Evolutionary conservation across 2,797 vertebrate species (phyloP).

Genomic region (Sarcophilus harrisii): DNA sequence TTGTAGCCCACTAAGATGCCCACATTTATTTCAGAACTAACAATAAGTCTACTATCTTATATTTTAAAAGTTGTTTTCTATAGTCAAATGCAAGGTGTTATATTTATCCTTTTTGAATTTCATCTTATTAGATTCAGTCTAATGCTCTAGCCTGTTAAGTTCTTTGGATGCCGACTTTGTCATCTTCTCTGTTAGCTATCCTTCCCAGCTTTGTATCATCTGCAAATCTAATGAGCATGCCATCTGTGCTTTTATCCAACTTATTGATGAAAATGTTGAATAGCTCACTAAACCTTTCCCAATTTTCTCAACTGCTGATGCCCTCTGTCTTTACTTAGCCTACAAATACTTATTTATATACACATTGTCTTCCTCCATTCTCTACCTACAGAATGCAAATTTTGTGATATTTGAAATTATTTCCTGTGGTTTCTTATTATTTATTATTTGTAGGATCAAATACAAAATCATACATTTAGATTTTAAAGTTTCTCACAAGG

Average conservation of each 20-base stretch:
- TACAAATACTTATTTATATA: neutral
- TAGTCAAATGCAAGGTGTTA: neutral
- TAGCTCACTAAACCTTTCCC: neutral
- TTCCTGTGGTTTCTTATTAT: neutral
- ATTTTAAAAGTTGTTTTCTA: neutral
- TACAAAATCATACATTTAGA: neutral
- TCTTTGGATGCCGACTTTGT: neutral
- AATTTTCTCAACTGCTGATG: neutral
- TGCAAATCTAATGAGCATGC: neutral
- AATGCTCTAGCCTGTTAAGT: neutral
- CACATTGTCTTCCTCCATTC: neutral
- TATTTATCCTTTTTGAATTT: neutral
- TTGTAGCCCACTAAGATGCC: neutral
- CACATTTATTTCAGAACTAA: neutral
- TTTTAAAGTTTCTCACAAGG: neutral
- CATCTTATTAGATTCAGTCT: neutral
- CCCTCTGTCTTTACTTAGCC: neutral
- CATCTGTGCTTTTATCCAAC: neutral
- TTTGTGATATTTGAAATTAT: neutral
- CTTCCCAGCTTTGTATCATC: neutral
- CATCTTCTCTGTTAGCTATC: neutral
- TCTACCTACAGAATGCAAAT: neutral
- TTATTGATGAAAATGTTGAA: constrained; percentile 3
- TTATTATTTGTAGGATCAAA: neutral
- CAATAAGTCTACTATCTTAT: neutral